Evolutionary conservation across 2,797 vertebrate species (phyloP).

Genomic region (Ispidina picta): DNA sequence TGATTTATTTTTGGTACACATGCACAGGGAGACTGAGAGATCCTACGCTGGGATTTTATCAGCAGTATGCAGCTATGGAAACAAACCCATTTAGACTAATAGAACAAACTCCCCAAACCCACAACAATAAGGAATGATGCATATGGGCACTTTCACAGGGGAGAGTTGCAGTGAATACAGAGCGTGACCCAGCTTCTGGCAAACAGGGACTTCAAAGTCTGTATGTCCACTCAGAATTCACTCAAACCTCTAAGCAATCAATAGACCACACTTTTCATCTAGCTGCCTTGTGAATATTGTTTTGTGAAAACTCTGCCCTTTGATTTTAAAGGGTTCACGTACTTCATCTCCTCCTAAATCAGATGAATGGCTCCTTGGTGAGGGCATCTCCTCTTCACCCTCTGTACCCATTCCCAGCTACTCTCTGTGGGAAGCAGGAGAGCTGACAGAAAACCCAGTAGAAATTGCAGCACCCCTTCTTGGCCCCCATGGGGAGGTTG

Average conservation of each 20-base stretch:
- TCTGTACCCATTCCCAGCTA: neutral
- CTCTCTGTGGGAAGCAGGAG: neutral
- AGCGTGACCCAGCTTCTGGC: neutral
- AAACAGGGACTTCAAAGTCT: neutral
- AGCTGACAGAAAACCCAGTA: neutral
- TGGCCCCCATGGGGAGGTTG: accelerated
- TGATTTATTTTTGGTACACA: conserved; percentile 21
- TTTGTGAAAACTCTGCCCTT: neutral
- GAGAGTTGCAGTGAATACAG: neutral
- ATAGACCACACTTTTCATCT: neutral
- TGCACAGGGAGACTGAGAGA: neutral
- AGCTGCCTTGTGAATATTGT: neutral
- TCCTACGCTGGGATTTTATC: conserved; percentile 30
- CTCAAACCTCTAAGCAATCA: neutral
- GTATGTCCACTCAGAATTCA: neutral
- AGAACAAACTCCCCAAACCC: conserved; percentile 25
- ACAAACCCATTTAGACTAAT: conserved; percentile 41
- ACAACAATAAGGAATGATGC: neutral
- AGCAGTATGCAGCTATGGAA: conserved; percentile 38
- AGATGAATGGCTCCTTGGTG: neutral
- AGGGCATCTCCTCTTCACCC: neutral
- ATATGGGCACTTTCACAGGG: neutral
- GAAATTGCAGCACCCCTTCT: neutral
- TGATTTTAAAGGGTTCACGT: neutral
- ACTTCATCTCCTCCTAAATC: neutral